These are phyloP conservation scores for Erebia ligea DNA, from an alignment of 2,888 invertebrate species.

Conservation along the genomic window DNA sequence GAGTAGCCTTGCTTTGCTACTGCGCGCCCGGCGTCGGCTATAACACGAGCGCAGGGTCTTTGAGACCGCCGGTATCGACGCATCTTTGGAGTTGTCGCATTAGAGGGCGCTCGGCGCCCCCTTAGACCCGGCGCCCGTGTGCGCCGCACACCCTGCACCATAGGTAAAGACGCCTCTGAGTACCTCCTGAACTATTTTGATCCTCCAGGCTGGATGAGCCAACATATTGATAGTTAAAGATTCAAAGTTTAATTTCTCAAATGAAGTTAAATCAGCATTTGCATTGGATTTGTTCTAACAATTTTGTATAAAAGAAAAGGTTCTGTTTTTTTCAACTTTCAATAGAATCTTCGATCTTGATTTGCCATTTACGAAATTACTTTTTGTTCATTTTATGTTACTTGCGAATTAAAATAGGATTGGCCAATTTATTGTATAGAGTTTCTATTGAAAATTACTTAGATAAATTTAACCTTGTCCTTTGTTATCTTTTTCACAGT, in stretches of 20 bases:
- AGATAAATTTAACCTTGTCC: neutral
- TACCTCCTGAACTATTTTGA: too few relatives aligned
- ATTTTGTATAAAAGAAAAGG: conserved; percentile 16
- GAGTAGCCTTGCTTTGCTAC: too few relatives aligned
- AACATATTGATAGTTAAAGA: too few relatives aligned
- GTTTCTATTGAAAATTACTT: neutral
- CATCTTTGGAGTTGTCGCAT: too few relatives aligned
- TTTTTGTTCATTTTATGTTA: conserved; percentile 12
- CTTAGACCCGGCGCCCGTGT: too few relatives aligned
- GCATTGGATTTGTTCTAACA: conserved; percentile 24
- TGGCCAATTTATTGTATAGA: neutral
- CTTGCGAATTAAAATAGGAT: neutral
- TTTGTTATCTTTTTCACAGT: conserved; percentile 1
- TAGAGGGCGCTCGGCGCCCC: too few relatives aligned
- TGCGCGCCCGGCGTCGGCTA: too few relatives aligned
- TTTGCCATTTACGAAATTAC: conserved; percentile 18
- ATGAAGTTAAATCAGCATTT: conserved; percentile 22
- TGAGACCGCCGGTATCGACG: too few relatives aligned
- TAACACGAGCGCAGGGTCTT: too few relatives aligned
- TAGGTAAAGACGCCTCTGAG: too few relatives aligned
- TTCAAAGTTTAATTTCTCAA: conserved; percentile 24
- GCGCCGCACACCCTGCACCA: too few relatives aligned
- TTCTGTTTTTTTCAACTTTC: conserved; percentile 13
- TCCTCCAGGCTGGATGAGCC: too few relatives aligned
- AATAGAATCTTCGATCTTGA: conserved; percentile 10